Evolutionary conservation across 2,113 vertebrate genomes (phyloP).

Genomic region (Callithrix jacchus): DNA sequence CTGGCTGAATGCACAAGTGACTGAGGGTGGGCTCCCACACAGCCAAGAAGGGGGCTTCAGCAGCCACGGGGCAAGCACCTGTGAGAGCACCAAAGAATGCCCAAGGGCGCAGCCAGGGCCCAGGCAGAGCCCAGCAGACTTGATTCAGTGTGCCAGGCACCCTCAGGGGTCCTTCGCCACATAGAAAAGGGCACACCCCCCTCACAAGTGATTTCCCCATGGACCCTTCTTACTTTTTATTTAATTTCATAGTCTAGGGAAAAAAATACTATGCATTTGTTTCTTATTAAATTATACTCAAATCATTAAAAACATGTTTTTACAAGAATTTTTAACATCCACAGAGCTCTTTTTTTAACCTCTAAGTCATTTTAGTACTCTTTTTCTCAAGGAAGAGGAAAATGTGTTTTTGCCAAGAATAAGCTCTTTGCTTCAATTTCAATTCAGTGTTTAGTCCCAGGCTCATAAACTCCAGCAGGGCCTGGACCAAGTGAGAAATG

Average conservation of each 20-base stretch:
- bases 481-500: background rate
- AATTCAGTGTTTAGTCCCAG: background rate
- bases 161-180: background rate
- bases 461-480: slow-evolving; percentile 26
- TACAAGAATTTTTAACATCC: slow-evolving; percentile 58
- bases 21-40: accelerated
- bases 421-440: background rate
- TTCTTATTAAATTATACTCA: slow-evolving; percentile 68
- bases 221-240: background rate
- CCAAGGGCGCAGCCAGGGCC: too few species aligned
- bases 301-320: slow-evolving; percentile 64
- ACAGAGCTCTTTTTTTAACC: background rate
- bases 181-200: background rate
- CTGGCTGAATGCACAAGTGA: accelerated
- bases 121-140: background rate
- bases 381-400: slow-evolving; percentile 53
- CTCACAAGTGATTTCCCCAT: background rate
- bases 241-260: slow-evolving; percentile 23
- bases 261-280: slow-evolving; percentile 61
- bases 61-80: background rate
- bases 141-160: background rate
- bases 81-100: accelerated
- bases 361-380: slow-evolving; percentile 4
- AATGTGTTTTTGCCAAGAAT: slow-evolving; percentile 54
- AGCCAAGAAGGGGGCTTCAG: accelerated